Conservation (phyloP, 2,888 invertebrate genomes). For the Philopedon plagiatum region DNA sequence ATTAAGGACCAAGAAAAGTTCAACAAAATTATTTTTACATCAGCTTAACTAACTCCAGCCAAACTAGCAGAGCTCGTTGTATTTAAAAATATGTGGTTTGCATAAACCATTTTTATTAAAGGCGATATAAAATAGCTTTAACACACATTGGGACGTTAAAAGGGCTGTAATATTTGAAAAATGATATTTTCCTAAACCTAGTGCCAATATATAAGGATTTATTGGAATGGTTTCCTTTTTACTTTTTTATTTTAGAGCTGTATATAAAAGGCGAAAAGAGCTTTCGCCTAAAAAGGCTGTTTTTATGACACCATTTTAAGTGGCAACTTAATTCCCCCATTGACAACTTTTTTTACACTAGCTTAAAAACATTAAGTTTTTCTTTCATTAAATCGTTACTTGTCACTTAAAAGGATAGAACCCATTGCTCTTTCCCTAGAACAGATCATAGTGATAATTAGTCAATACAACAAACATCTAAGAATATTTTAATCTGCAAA, state of each 20-base stretch:
- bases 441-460: too few relatives aligned
- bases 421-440: too few relatives aligned
- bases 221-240: slow-evolving; percentile 2
- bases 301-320: neutral
- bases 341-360: neutral
- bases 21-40: too few relatives aligned
- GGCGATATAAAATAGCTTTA: neutral
- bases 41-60: too few relatives aligned
- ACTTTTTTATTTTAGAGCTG: neutral
- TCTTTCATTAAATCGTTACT: too few relatives aligned
- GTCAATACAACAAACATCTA: too few relatives aligned
- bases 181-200: slow-evolving; percentile 7
- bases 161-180: slow-evolving; percentile 1
- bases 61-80: too few relatives aligned
- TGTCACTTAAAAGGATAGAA: too few relatives aligned
- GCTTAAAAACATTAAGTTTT: neutral
- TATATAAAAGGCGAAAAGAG: neutral
- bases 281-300: neutral
- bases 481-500: too few relatives aligned
- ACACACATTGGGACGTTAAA: neutral
- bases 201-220: slow-evolving; percentile 9
- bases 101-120: neutral
- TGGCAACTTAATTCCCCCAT: neutral
- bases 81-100: neutral
- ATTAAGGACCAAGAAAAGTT: too few relatives aligned